Percentiles rank a stretch among this genome's conserved stretches.
These are phyloP conservation scores for Semicossyphus pulcher DNA, from an alignment of 2,113 vertebrate genomes.

Conservation along the genomic window DNA sequence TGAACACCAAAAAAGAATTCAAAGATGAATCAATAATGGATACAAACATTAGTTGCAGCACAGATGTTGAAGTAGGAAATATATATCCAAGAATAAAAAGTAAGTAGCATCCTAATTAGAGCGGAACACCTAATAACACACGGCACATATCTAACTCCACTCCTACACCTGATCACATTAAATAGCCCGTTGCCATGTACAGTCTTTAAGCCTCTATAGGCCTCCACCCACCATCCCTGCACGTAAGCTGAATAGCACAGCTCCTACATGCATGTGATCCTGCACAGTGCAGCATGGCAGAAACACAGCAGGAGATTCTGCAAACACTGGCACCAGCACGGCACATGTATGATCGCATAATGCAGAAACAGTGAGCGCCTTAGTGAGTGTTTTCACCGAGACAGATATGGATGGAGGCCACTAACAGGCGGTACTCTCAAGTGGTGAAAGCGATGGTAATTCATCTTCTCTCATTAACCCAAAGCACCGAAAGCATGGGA, in stretches of 20 bases:
- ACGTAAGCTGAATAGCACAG: background rate
- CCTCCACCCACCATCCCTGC: constrained; percentile 25
- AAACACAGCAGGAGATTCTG: background rate
- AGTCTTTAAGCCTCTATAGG: constrained; percentile 7
- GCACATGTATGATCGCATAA: background rate
- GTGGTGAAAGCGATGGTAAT: constrained; percentile 16
- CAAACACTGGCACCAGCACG: background rate
- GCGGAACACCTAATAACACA: background rate
- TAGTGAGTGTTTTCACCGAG: constrained; percentile 15
- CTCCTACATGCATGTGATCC: constrained; percentile 2
- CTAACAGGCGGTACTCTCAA: constrained; percentile 1
- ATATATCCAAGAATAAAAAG: background rate
- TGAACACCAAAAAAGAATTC: no score
- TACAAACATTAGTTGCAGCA: background rate
- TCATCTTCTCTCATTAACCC: constrained; percentile 49
- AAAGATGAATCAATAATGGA: no score
- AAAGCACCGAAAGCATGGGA: constrained; percentile 2
- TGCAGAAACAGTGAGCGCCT: background rate
- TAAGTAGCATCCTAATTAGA: background rate
- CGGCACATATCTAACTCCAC: background rate
- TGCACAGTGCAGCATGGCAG: background rate
- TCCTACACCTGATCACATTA: background rate
- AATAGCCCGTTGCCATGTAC: background rate
- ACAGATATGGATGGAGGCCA: constrained; percentile 21
- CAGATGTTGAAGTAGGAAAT: background rate